phyloP scores from a whole-genome alignment of 1,140 invertebrate species.

The Anastatus disparis region DNA sequence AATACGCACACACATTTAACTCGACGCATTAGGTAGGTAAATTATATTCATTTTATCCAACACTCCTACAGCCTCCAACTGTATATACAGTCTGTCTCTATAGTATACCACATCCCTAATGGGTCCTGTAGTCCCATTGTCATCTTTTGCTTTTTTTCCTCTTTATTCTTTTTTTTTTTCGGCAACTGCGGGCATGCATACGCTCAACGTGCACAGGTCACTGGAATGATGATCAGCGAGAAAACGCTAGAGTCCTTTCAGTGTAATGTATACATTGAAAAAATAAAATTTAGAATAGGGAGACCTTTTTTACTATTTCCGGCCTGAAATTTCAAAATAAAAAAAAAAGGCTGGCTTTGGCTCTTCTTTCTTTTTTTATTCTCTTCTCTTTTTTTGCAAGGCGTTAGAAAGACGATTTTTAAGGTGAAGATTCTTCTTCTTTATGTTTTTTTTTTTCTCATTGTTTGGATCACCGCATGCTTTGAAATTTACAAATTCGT shows the following conservation, averaged over 20 bases:
- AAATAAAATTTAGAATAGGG: no score
- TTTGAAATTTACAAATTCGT: slow-evolving; percentile 28
- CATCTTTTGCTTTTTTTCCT: slow-evolving; percentile 38
- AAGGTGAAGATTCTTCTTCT: no score
- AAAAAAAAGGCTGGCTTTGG: slow-evolving; percentile 4
- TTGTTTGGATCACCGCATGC: slow-evolving; percentile 4
- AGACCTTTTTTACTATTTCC: slow-evolving; percentile 19
- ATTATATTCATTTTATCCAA: neutral
- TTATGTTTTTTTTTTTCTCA: slow-evolving; percentile 24
- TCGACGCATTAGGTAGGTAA: no score
- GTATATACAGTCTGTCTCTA: slow-evolving; percentile 41
- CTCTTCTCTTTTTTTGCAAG: slow-evolving; percentile 30
- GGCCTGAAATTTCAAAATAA: slow-evolving; percentile 30
- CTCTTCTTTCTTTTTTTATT: neutral
- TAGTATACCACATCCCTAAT: slow-evolving; percentile 44
- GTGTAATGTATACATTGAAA: neutral
- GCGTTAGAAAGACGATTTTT: slow-evolving; percentile 6
- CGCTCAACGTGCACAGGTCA: neutral
- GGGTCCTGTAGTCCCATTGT: slow-evolving; percentile 33
- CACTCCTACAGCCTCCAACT: neutral
- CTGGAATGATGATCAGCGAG: slow-evolving; percentile 44
- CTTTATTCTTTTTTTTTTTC: neutral
- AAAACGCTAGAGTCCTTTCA: slow-evolving; percentile 24
- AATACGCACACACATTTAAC: neutral
- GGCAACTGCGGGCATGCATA: neutral